A percentile compares a stretch with the other conserved stretches of the same genome.
Evolutionary conservation across 2,113 vertebrate species (phyloP).

Genomic region (Caloenas nicobarica): DNA sequence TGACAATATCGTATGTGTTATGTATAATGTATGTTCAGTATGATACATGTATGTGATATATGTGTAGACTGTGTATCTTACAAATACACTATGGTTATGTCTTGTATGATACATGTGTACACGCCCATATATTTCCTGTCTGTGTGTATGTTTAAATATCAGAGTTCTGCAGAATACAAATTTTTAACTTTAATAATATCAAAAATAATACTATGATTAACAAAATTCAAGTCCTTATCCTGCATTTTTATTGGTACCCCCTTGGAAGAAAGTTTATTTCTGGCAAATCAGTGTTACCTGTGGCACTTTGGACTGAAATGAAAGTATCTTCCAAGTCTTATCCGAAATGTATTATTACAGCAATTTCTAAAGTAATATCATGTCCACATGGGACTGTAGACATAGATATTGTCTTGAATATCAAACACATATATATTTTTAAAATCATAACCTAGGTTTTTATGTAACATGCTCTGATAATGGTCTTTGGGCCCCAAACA

Average conservation of each 20-base stretch:
- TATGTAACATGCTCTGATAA: neutral
- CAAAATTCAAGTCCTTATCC: neutral
- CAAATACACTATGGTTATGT: neutral
- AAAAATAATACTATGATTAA: neutral
- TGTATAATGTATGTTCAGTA: neutral
- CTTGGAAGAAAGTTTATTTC: neutral
- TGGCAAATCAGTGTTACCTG: neutral
- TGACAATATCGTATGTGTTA: neutral
- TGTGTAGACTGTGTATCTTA: neutral
- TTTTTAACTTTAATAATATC: neutral
- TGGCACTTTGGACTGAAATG: neutral
- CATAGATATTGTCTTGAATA: neutral
- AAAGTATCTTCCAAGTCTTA: neutral
- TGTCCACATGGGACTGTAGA: neutral
- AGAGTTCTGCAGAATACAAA: neutral
- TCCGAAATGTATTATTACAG: neutral
- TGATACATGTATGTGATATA: accelerated
- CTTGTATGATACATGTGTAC: neutral
- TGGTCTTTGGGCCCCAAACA: neutral
- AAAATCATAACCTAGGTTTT: neutral
- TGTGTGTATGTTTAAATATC: neutral
- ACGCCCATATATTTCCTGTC: neutral
- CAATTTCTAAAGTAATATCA: neutral
- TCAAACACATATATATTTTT: neutral
- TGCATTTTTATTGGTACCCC: accelerated